These are phyloP conservation scores for Thripadectes ignobilis DNA, from an alignment of 2,797 vertebrate genomes.

Conservation along the genomic window DNA sequence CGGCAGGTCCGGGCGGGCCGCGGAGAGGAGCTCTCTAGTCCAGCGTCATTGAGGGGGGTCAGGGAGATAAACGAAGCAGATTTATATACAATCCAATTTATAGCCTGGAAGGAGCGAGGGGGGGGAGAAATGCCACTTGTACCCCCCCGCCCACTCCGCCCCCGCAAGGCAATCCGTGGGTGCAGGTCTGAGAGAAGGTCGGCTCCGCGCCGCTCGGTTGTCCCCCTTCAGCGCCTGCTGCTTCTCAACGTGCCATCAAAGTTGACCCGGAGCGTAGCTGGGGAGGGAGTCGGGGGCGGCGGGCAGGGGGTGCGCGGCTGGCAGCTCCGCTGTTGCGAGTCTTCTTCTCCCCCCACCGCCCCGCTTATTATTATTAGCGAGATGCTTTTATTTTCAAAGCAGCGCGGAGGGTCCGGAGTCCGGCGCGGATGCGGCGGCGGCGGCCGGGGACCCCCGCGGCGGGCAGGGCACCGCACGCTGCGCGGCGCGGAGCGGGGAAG, in stretches of 20 bases:
- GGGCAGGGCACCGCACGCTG: background rate
- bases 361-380: background rate
- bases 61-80: slow-evolving; percentile 50
- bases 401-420: slow-evolving; percentile 15
- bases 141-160: slow-evolving; percentile 53
- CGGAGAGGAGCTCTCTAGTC: slow-evolving; percentile 44
- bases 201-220: background rate
- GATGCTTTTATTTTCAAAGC: slow-evolving; percentile 33
- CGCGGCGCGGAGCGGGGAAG: slow-evolving; percentile 8
- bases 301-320: background rate
- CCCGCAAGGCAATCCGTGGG: slow-evolving; percentile 48
- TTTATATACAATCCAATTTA: slow-evolving; percentile 61
- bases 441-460: background rate
- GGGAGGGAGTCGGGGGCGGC: slow-evolving; percentile 1
- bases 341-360: background rate
- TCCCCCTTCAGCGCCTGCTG: slow-evolving; percentile 7
- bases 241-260: slow-evolving; percentile 12
- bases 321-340: slow-evolving; percentile 14
- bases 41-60: slow-evolving; percentile 50
- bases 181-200: slow-evolving; percentile 40
- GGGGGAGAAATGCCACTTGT: slow-evolving; percentile 15
- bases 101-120: background rate
- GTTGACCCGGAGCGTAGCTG: slow-evolving; percentile 31
- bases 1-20: slow-evolving; percentile 42
- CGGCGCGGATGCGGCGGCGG: slow-evolving; percentile 12